Evolutionary conservation across 2,113 vertebrate genomes (phyloP), one percentile per base, ranked within the genome.

Genomic region (Stigmatopora nigra): DNA sequence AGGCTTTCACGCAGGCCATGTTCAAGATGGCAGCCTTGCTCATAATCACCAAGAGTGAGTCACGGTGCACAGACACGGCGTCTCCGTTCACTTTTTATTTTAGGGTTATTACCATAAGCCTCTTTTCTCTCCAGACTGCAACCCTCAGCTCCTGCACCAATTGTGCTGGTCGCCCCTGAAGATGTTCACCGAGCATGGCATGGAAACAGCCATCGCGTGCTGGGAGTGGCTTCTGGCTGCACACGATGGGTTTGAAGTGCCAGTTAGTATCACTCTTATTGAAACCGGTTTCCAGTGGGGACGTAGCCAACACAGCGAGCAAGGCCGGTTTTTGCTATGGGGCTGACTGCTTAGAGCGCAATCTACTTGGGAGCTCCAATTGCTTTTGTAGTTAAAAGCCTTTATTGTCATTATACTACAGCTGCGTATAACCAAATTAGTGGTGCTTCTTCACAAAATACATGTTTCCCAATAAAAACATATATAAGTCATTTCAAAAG

Each of bases 161-260:
- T 85, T 98, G 58, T 98, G 96, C 72, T 96, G 95, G 95, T 94
- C 92, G 69, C 94, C 95, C 16, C 88, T 97, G 56, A 93, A 92
- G 75, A 96, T 98, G 95, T 98, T 98, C 82, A 94, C 92, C 0
- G 96, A 94, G 63, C 92, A 94, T 2, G 94, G 95, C 77, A 96
- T 98, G 93, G 95, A 98, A 88, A 92, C 95, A 0, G 93, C 96
- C 6, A 93, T 98, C 10, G 96, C 95, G 70, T 98, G 96, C 89
- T 98, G 96, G 96, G 95, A 98, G 77, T 98, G 96, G 96, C 91
- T 98, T 67, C 90, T 98, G 35, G 96, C 96, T 13, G 95, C 94
- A 58, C 95, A 93, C 89, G 92, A 93, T 0, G 94, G 93, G 14
- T 90, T 94, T 58, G 96, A 98, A 91, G 95, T 98, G 53, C 95